Percentiles rank a stretch among this genome's conserved stretches.
phyloP scores from a whole-genome alignment of 2,888 invertebrate genomes.

The Eurytoma adleriae region DNA sequence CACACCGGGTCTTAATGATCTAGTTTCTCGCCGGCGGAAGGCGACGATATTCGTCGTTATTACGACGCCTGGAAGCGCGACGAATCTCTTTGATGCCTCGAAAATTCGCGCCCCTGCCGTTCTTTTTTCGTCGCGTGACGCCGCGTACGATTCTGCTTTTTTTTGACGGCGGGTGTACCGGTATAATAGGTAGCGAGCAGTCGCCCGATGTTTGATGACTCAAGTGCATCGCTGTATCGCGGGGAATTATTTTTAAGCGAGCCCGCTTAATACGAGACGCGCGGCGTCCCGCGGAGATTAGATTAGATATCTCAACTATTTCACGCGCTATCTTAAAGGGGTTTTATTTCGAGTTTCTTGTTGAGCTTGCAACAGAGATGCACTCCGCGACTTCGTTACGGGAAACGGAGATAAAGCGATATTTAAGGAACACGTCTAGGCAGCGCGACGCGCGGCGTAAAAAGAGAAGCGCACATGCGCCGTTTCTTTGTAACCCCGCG shows the following conservation, averaged over 20 bases:
- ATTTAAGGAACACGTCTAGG: too few species aligned
- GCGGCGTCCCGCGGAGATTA: slow-evolving; percentile 15
- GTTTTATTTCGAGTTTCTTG: slow-evolving; percentile 10
- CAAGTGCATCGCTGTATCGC: not conserved
- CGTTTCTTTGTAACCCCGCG: too few species aligned
- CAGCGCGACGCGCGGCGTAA: too few species aligned
- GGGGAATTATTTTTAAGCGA: slow-evolving; percentile 9
- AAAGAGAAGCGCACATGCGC: too few species aligned
- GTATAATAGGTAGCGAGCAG: not conserved
- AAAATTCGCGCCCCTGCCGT: not conserved
- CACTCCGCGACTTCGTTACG: not conserved
- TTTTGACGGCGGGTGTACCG: too few species aligned
- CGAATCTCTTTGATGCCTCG: not conserved
- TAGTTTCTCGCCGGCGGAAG: slow-evolving; percentile 69
- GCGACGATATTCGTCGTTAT: slow-evolving; percentile 65
- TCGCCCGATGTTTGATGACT: slow-evolving; percentile 20
- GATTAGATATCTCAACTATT: slow-evolving; percentile 45
- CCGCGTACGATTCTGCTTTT: too few species aligned
- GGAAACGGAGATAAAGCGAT: too few species aligned
- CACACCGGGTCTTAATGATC: slow-evolving; percentile 70
- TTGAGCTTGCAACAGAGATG: not conserved
- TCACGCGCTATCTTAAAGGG: not conserved
- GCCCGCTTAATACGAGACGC: slow-evolving; percentile 18
- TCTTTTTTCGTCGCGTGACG: not conserved
- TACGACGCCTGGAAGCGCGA: slow-evolving; percentile 11